phyloP scores from a whole-genome alignment of 1,140 invertebrate genomes.

The Octopus bimaculoides region DNA sequence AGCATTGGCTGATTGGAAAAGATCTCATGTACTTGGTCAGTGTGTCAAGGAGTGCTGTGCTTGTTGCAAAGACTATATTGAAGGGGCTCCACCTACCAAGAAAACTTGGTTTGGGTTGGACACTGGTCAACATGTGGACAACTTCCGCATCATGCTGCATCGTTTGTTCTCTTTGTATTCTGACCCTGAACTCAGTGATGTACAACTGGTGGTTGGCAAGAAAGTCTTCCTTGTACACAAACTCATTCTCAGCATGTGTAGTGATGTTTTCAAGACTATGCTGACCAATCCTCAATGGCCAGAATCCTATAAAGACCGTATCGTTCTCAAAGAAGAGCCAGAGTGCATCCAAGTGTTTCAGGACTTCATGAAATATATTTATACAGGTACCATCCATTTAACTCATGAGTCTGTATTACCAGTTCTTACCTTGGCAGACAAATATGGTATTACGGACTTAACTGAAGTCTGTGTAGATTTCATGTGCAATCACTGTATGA shows the following conservation, averaged over 20 bases:
- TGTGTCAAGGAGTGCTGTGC: neutral
- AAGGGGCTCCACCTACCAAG: conserved; percentile 2
- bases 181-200: conserved; percentile 73
- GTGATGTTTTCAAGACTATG: conserved; percentile 97
- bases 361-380: conserved; percentile 88
- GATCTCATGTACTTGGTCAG: neutral
- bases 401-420: conserved; percentile 80
- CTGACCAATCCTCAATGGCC: conserved; percentile 90
- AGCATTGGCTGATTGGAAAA: conserved; percentile 6
- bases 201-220: conserved; percentile 76
- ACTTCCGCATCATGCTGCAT: conserved; percentile 32
- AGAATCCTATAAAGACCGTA: conserved; percentile 79
- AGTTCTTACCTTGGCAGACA: conserved; percentile 83
- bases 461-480: conserved; percentile 79
- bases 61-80: neutral
- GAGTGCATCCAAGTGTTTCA: conserved; percentile 82
- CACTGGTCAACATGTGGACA: conserved; percentile 31
- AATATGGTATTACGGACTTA: conserved; percentile 91
- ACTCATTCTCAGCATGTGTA: conserved; percentile 88
- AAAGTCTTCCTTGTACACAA: conserved; percentile 83
- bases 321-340: conserved; percentile 81
- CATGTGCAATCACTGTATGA: conserved; percentile 83
- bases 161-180: conserved; percentile 28
- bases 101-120: conserved; percentile 1
- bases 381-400: conserved; percentile 85